Evolutionary conservation across 2,888 invertebrate genomes (phyloP), one percentile per base, ranked within the genome.

Genomic region (Falcaria lacertinaria): DNA sequence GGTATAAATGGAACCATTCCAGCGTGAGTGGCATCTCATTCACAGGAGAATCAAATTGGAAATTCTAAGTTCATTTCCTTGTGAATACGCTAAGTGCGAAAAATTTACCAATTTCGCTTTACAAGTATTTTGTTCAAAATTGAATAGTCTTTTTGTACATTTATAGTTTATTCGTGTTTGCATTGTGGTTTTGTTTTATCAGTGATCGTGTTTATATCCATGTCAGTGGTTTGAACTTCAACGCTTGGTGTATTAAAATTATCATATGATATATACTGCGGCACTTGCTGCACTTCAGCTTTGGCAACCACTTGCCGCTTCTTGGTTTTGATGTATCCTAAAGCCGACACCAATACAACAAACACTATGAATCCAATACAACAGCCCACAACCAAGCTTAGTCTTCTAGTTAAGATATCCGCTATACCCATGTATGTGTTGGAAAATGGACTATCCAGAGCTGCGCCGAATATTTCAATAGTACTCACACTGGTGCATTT

Each of bases 341-440:
- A 90, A 36, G 94, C 93, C n/a, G 96, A 95, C 43, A 96, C 94
- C 65, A 96, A 90, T 17, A 96, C 93, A 41, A 97, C 91, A 71
- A 97, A 96, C 39, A 97, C 95, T 48, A 96, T 91, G 66, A 96
- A 94, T 42, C 96, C 96, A 90, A 97, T 92, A 69, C 95, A 95
- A 73, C 95, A 94, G 41, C 96, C 96, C 43, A 97, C 94, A 60
- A 96, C 95, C 54, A 97, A 91, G 22, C 96, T 96, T 44, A 97
- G 89, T 54, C 96, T 91, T 47, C 96, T 90, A 3, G 95, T 95
- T 33, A 96, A 88, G 66, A 97, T 93, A 48, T 94, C 95, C 54
- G 93, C 93, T 35, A 94, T 92, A 34, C 91, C 91, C 78, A 93
- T 92, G 16, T 93, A 93, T 15, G 93, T 92, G 64, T 92, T 93